Conservation (phyloP, 2,797 vertebrate genomes). For the Gastrophryne carolinensis region DNA sequence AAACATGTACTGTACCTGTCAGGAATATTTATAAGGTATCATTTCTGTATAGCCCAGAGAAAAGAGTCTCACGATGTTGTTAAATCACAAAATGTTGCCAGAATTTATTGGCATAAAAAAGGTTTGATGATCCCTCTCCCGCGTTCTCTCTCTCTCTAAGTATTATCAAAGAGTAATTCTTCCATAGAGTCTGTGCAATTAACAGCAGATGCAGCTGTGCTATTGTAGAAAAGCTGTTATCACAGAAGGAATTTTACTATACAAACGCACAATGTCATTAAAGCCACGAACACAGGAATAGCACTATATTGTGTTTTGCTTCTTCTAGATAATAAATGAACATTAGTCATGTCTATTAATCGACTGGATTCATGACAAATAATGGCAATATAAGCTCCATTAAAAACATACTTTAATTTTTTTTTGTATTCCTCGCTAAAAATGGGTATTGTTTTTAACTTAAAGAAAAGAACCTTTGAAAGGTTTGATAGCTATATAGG, state of each 20-base stretch:
- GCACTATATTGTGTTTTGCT: constrained; percentile 13
- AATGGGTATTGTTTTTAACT: not conserved
- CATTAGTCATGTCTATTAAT: constrained; percentile 8
- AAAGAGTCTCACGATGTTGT: constrained; percentile 33
- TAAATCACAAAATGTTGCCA: constrained; percentile 50
- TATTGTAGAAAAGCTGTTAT: constrained; percentile 46
- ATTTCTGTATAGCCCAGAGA: constrained; percentile 45
- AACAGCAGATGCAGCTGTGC: constrained; percentile 48
- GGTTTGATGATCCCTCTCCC: constrained; percentile 47
- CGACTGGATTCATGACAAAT: not conserved
- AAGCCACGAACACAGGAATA: constrained; percentile 36
- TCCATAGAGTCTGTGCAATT: constrained; percentile 47
- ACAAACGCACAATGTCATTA: constrained; percentile 38
- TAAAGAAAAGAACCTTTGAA: no score
- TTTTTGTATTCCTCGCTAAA: not conserved
- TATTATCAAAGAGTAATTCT: constrained; percentile 50
- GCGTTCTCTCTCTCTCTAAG: constrained; percentile 40
- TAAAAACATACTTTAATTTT: not conserved
- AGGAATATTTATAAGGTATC: constrained; percentile 43
- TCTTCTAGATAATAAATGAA: not conserved
- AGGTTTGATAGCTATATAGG: not conserved
- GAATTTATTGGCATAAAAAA: constrained; percentile 48
- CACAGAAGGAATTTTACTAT: constrained; percentile 36
- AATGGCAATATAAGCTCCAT: not conserved
- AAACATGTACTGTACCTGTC: constrained; percentile 47